phyloP scores from a whole-genome alignment of 2,113 vertebrate species.

The Ictidomys tridecemlineatus region DNA sequence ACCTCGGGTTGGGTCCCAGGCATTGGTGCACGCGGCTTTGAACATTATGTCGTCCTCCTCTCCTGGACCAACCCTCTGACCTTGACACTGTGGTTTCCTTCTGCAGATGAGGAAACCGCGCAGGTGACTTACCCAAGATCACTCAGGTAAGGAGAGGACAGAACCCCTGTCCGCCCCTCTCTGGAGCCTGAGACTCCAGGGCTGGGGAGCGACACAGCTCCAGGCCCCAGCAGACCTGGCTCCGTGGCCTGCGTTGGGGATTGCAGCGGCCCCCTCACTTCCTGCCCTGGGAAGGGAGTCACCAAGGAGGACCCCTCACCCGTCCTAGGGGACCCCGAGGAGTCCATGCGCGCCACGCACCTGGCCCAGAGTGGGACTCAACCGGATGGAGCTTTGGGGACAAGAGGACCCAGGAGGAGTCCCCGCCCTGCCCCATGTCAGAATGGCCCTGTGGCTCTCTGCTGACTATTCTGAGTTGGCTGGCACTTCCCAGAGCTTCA shows the following conservation, averaged over 20 bases:
- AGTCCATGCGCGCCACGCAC: fast-evolving
- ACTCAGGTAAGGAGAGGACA: background rate
- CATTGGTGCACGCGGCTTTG: background rate
- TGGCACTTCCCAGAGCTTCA: background rate
- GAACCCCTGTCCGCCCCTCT: background rate
- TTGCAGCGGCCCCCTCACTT: fast-evolving
- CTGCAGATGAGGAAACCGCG: too few relatives aligned
- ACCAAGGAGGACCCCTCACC: background rate
- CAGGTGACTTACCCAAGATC: background rate
- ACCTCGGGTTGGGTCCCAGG: too few relatives aligned
- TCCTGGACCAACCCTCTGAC: background rate
- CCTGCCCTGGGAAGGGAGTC: background rate
- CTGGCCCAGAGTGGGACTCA: too few relatives aligned
- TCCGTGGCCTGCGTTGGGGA: background rate
- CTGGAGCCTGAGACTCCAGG: background rate
- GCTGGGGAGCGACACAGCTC: fast-evolving
- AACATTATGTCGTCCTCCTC: background rate
- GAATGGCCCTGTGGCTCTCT: background rate
- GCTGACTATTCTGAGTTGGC: background rate
- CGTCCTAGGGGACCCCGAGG: background rate
- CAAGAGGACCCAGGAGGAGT: background rate
- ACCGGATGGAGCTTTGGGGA: background rate
- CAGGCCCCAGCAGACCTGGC: fast-evolving
- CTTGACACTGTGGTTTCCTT: background rate
- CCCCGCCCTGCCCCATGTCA: background rate